A percentile compares a stretch with the other conserved stretches of the same genome.
These are phyloP conservation scores for Conus betulinus DNA, from an alignment of 1,140 invertebrate genomes.

Conservation along the genomic window DNA sequence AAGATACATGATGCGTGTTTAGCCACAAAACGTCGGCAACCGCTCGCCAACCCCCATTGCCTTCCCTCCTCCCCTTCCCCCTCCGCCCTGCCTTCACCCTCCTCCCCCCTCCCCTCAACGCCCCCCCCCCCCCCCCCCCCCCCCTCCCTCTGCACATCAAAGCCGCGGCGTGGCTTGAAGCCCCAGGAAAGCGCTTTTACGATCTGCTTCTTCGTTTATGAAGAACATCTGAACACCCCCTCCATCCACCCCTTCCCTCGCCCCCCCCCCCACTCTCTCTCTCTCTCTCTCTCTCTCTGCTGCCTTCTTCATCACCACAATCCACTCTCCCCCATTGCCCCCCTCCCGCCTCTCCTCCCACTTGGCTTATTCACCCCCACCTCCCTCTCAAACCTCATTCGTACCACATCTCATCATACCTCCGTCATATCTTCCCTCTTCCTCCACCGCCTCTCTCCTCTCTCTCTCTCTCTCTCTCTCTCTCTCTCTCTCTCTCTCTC, in stretches of 20 bases:
- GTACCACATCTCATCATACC: not conserved
- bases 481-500: not conserved
- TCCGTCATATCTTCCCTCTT: not conserved
- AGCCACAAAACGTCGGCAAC: not conserved
- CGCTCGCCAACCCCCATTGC: not conserved
- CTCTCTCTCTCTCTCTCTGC: not conserved
- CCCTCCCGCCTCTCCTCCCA: too few relatives aligned
- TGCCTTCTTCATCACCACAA: too few relatives aligned
- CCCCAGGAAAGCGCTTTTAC: not conserved
- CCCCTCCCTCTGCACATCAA: not conserved
- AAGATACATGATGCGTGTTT: not conserved
- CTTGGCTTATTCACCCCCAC: too few relatives aligned
- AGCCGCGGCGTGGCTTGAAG: not conserved
- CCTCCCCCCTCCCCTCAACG: not conserved
- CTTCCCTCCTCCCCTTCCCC: not conserved
- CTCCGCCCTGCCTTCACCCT: not conserved
- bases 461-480: not conserved
- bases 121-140: not conserved
- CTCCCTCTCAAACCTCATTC: not conserved
- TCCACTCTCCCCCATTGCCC: too few relatives aligned
- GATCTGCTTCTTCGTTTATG: constrained; percentile 7
- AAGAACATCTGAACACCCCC: not conserved
- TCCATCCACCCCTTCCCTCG: not conserved
- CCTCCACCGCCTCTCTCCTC: not conserved
- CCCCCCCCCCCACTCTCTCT: not conserved